phyloP scores from a whole-genome alignment of 2,113 vertebrate species.

The Regulus satrapa region DNA sequence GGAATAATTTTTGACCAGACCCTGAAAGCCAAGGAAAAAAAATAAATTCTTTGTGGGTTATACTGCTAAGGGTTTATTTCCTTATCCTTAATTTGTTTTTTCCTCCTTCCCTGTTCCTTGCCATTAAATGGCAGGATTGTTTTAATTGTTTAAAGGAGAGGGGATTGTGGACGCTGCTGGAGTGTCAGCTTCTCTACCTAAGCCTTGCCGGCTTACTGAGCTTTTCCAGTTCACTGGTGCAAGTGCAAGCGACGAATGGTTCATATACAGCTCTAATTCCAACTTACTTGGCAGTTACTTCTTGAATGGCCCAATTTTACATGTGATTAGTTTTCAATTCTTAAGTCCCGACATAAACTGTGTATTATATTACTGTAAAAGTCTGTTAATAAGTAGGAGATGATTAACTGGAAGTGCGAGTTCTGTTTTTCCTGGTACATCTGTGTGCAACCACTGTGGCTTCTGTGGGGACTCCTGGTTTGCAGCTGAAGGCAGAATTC shows the following conservation, averaged over 20 bases:
- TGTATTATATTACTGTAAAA: conserved; percentile 53
- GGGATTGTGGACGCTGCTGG: not conserved
- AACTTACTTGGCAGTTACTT: conserved; percentile 48
- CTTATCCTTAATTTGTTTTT: not conserved
- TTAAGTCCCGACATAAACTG: conserved; percentile 51
- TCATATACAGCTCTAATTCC: conserved; percentile 16
- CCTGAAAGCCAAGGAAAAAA: too few species aligned
- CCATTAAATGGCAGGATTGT: not conserved
- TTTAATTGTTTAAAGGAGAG: not conserved
- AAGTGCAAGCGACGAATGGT: not conserved
- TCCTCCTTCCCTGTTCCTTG: not conserved
- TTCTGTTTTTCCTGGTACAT: not conserved
- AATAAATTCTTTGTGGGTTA: not conserved
- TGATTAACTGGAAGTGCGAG: not conserved
- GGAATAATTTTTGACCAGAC: not conserved
- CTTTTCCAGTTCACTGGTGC: conserved; percentile 49
- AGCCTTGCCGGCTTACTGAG: not conserved
- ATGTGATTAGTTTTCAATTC: conserved; percentile 78
- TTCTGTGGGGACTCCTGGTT: not conserved
- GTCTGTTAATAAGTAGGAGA: not conserved
- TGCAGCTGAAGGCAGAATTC: conserved; percentile 37
- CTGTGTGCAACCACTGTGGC: not conserved
- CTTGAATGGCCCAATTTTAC: conserved; percentile 55
- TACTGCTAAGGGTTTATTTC: not conserved
- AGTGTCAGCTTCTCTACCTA: not conserved